Percentiles rank a stretch among this genome's conserved stretches.
Conservation (phyloP, 1,140 invertebrate species). For the Diorhabda sublineata region DNA sequence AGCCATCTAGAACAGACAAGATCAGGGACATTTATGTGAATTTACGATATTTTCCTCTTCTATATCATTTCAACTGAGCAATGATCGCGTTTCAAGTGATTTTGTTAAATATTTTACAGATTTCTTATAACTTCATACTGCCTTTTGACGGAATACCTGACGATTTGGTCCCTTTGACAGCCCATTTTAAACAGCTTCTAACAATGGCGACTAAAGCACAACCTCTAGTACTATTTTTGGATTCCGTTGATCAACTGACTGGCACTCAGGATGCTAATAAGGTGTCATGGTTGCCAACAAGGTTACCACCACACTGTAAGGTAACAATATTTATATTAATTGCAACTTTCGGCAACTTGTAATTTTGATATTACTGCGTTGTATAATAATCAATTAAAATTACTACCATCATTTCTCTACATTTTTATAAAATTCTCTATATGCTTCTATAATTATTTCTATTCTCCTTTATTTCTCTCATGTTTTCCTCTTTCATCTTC, state of each 20-base stretch:
- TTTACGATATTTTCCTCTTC: background rate
- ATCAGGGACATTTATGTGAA: background rate
- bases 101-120: constrained; percentile 54
- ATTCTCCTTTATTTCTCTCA: no score
- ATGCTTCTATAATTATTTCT: no score
- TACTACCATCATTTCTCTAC: no score
- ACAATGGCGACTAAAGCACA: constrained; percentile 76
- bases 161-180: constrained; percentile 91
- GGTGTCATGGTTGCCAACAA: constrained; percentile 90
- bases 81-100: background rate
- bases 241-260: constrained; percentile 94
- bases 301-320: constrained; percentile 86
- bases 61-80: background rate
- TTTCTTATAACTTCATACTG: constrained; percentile 91
- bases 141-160: constrained; percentile 92
- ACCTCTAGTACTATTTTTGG: constrained; percentile 82
- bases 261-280: constrained; percentile 91
- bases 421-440: no score
- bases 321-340: constrained; percentile 48
- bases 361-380: no score
- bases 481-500: no score
- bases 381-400: no score
- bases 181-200: constrained; percentile 91
- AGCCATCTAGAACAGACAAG: background rate
- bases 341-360: no score